A percentile compares a stretch with the other conserved stretches of the same genome.
These are phyloP conservation scores for Heliornis fulica DNA, from an alignment of 2,113 vertebrate species.

Conservation along the genomic window DNA sequence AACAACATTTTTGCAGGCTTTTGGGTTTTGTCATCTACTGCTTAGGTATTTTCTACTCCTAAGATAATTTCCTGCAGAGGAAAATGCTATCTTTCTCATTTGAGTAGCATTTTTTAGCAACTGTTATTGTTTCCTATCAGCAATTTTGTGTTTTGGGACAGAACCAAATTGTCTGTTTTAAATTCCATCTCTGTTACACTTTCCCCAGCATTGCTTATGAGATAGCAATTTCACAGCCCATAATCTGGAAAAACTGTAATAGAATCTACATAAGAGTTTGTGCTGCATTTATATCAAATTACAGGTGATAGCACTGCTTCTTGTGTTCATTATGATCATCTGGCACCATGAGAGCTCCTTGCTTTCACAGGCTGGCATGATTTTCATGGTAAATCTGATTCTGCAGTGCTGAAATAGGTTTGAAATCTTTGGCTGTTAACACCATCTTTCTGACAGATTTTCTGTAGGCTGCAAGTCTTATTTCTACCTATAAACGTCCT, in stretches of 20 bases:
- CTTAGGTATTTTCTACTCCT: not conserved
- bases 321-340: not conserved
- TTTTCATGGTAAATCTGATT: not conserved
- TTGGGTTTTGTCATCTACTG: not conserved
- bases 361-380: not conserved
- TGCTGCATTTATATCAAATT: not conserved
- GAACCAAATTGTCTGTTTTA: slow-evolving; percentile 40
- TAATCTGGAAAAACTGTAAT: slow-evolving; percentile 6
- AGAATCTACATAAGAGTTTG: not conserved
- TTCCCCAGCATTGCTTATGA: slow-evolving; percentile 7
- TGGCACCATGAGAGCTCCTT: not conserved
- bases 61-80: not conserved
- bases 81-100: slow-evolving; percentile 20
- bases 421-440: not conserved
- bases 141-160: slow-evolving; percentile 33
- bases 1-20: not conserved
- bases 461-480: not conserved
- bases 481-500: not conserved
- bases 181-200: slow-evolving; percentile 11
- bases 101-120: not conserved
- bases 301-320: not conserved
- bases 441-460: not conserved
- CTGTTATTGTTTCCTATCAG: slow-evolving; percentile 19
- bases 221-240: slow-evolving; percentile 35
- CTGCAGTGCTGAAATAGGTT: not conserved